Conservation (phyloP, 1,140 invertebrate genomes). For the Aphis craccivora region DNA sequence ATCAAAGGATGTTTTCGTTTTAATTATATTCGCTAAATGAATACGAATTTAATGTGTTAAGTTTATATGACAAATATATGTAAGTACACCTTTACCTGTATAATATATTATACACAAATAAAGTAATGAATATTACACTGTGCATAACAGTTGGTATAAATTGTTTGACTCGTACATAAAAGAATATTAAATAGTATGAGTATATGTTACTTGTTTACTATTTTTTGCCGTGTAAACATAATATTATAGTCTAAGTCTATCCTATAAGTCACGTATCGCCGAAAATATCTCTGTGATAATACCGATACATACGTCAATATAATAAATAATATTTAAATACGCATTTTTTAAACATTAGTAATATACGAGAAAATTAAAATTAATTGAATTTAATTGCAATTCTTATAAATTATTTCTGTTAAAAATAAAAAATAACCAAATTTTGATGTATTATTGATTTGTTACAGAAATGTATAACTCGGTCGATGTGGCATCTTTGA, state of each 20-base stretch:
- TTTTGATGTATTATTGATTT: neutral
- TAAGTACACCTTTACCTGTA: neutral
- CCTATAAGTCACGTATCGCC: neutral
- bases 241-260: neutral
- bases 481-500: neutral
- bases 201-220: neutral
- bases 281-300: neutral
- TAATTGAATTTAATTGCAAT: neutral
- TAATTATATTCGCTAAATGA: conserved; percentile 8
- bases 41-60: conserved; percentile 16
- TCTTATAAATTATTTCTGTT: neutral
- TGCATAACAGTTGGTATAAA: neutral
- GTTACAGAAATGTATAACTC: neutral
- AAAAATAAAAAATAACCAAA: neutral
- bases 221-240: neutral
- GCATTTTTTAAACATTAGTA: neutral
- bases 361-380: neutral
- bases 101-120: neutral
- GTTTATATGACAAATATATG: conserved; percentile 14
- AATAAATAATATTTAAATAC: neutral
- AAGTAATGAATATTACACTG: neutral
- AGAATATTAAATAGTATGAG: neutral
- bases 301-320: neutral
- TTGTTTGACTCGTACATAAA: neutral
- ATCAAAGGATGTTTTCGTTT: conserved; percentile 17